Base-by-base conservation (phyloP, 2,888 invertebrate genomes). In the Caenorhabditis panamensis region DNA sequence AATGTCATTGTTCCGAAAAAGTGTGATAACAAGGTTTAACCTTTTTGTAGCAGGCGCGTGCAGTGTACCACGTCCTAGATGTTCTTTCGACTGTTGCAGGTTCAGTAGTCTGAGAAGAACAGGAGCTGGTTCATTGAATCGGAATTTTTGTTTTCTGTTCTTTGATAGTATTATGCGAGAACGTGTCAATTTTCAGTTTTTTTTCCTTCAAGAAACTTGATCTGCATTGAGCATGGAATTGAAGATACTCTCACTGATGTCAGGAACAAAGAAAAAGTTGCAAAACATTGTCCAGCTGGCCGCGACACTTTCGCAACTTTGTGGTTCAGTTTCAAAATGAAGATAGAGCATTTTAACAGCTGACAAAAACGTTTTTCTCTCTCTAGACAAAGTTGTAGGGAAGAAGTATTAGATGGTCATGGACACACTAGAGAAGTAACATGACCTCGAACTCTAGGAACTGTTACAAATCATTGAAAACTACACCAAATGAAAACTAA, bases 301-400 rank as follows among this genome's bases (percentile, higher is more conserved):
- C 41, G 9, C 47, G 18, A 47, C 18, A 61, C 26, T 41, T 71
- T 71, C 41, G 54, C 71, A 71, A 71, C 41, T 61, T 51, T 61
- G 18, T 26, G 61, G 61, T 53, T 49, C 20, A 41, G 51, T 69
- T 69, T 61, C 51, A 8, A 53, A 61, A 28, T 6, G 24, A 22
- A 51, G 59, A 61, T 18, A 41, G 69, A 61, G 49, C 61, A 53
- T 28, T 51, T 28, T 26, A 62, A 71, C 71, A 71, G 71, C 71
- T 71, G 71, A 62, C 53, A 28, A 47, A 41, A 3, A 9, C 41
- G n/a, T n/a, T n/a, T n/a, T 16, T 47, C 18, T 47, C 9, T 47
- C 47, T 47, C 18, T 4, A 47, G 47, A 20, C 47, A 47, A 47
- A n/a, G n/a, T n/a, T n/a, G n/a, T n/a, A n/a, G n/a, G n/a, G 13